These are phyloP conservation scores for Porites rus DNA, from an alignment of 92 coral and sea anemone species.

Conservation along the genomic window DNA sequence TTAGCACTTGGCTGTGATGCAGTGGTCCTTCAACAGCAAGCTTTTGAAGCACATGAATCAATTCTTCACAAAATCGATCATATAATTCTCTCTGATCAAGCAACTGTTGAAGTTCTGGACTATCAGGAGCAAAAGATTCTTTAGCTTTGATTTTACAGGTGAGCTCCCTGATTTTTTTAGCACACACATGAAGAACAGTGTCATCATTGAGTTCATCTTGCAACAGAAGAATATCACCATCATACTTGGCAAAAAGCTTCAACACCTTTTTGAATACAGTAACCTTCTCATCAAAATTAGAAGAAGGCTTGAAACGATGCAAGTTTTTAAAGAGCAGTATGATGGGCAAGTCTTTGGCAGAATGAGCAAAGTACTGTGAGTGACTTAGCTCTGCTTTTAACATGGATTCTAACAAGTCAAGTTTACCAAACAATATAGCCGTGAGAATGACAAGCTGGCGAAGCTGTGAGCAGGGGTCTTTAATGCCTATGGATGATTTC, in stretches of 20 bases:
- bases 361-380: background rate
- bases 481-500: background rate
- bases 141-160: background rate
- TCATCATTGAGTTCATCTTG: conserved; percentile 1
- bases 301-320: conserved; percentile 9
- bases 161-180: conserved; percentile 7
- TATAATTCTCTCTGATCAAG: conserved; percentile 4
- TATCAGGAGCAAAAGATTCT: background rate
- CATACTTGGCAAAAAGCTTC: conserved; percentile 18
- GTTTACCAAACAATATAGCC: conserved; percentile 26
- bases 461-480: background rate
- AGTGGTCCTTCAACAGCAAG: conserved; percentile 4
- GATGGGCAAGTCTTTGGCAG: conserved; percentile 5
- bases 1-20: background rate
- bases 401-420: conserved; percentile 8
- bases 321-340: background rate
- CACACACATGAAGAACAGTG: conserved; percentile 28
- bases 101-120: background rate
- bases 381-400: background rate
- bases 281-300: conserved; percentile 8
- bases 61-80: conserved; percentile 5
- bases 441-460: conserved; percentile 4
- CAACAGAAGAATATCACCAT: conserved; percentile 5
- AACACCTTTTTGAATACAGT: background rate
- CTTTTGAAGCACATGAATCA: conserved; percentile 5